A percentile compares a stretch with the other conserved stretches of the same genome.
Conservation (phyloP, 2,888 invertebrate genomes). For the Lasioglossum morio region DNA sequence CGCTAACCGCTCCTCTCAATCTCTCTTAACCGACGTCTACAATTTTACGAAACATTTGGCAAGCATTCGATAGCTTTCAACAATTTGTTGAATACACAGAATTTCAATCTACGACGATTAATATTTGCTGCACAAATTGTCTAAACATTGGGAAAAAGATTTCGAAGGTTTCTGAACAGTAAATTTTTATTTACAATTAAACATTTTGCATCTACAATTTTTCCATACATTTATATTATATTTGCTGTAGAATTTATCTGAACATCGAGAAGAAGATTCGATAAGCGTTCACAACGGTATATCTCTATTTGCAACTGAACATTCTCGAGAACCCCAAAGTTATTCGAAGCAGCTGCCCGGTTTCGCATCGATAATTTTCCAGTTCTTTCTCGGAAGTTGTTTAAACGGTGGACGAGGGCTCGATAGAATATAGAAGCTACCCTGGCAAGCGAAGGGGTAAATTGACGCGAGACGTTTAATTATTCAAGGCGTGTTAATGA, state of each 20-base stretch:
- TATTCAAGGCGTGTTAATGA: constrained; percentile 22
- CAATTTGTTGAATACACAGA: too few relatives aligned
- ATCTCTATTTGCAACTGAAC: too few relatives aligned
- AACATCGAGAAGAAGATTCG: not conserved
- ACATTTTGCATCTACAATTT: not conserved
- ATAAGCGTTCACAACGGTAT: too few relatives aligned
- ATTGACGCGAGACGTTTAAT: not conserved
- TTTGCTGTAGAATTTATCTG: not conserved
- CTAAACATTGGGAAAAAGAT: not conserved
- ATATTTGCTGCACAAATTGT: not conserved
- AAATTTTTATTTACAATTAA: too few relatives aligned
- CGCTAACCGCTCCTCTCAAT: not conserved
- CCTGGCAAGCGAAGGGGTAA: not conserved
- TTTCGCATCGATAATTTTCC: not conserved
- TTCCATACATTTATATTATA: too few relatives aligned
- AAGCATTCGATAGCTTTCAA: not conserved
- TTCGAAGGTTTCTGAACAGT: too few relatives aligned
- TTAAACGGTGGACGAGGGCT: not conserved
- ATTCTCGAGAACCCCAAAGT: not conserved
- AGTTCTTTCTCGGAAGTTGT: not conserved
- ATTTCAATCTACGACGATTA: too few relatives aligned
- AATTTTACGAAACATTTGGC: not conserved
- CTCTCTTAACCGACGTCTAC: not conserved
- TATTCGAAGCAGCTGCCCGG: not conserved
- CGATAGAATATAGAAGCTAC: not conserved